Percentiles rank a stretch among this genome's conserved stretches.
Conservation (phyloP, 2,113 vertebrate genomes). For the Rhipidura dahli region DNA sequence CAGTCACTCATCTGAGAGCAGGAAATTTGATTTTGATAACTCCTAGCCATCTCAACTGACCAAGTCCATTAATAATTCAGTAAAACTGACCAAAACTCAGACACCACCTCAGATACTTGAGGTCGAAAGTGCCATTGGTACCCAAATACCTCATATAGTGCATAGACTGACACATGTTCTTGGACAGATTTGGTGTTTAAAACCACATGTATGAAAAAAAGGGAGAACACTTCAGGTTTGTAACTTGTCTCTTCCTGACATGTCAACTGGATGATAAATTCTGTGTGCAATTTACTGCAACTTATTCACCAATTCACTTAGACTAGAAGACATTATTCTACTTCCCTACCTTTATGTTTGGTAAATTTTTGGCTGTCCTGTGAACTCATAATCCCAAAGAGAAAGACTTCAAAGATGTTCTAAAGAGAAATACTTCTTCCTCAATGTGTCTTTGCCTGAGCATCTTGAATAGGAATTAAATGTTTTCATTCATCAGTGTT, state of each 20-base stretch:
- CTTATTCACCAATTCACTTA: neutral
- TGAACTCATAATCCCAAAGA: neutral
- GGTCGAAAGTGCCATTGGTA: neutral
- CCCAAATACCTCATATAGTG: neutral
- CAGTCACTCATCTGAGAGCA: neutral
- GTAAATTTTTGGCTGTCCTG: neutral
- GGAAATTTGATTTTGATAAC: neutral
- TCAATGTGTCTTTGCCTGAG: neutral
- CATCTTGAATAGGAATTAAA: neutral
- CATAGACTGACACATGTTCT: neutral
- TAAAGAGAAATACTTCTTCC: neutral
- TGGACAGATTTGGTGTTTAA: neutral
- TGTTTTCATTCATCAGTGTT: neutral
- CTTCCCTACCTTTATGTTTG: neutral
- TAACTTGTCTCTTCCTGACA: neutral
- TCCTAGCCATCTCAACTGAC: neutral
- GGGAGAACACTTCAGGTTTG: neutral
- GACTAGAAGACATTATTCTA: neutral
- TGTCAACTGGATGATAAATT: neutral
- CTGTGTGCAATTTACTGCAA: neutral
- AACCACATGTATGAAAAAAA: neutral
- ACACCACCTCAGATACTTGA: neutral
- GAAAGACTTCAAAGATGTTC: neutral
- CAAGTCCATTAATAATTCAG: neutral
- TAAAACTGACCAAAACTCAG: neutral